Conservation (phyloP, 37 sponge, comb jelly and placozoan species). For the Cliona cf. orientalis region DNA sequence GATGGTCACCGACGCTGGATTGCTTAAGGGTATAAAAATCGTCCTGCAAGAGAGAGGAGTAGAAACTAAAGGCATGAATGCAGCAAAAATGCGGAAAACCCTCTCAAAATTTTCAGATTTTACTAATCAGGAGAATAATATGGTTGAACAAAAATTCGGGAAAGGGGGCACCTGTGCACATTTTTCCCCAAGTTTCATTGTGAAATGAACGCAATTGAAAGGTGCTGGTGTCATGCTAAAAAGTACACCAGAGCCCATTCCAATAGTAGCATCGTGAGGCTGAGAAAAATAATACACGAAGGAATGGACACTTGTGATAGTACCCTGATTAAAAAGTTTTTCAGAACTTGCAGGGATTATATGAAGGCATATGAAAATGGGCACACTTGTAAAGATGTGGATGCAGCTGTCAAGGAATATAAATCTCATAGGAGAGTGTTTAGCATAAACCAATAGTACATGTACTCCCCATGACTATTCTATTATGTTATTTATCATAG, state of each 20-base stretch:
- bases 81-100: no score
- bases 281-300: conserved; percentile 39
- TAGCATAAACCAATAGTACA: no score
- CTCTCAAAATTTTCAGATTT: no score
- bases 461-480: no score
- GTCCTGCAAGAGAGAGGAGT: conserved; percentile 40
- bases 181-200: conserved; percentile 58
- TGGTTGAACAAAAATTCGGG: no score
- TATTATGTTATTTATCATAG: no score
- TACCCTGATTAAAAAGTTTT: conserved; percentile 41
- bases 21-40: conserved; percentile 24
- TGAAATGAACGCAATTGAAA: conserved; percentile 52
- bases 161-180: conserved; percentile 20
- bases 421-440: conserved; percentile 3
- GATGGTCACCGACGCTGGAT: conserved; percentile 8
- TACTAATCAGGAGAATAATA: no score
- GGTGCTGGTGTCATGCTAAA: conserved; percentile 49
- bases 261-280: conserved; percentile 45
- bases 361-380: conserved; percentile 37
- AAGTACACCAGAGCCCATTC: conserved; percentile 31
- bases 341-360: conserved; percentile 36
- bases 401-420: conserved; percentile 5
- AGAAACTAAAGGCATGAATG: conserved; percentile 2
- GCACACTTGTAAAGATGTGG: conserved; percentile 13
- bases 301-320: conserved; percentile 39